These are phyloP conservation scores for Rhabdomys pumilio DNA, from an alignment of 2,797 vertebrate genomes.

Conservation along the genomic window DNA sequence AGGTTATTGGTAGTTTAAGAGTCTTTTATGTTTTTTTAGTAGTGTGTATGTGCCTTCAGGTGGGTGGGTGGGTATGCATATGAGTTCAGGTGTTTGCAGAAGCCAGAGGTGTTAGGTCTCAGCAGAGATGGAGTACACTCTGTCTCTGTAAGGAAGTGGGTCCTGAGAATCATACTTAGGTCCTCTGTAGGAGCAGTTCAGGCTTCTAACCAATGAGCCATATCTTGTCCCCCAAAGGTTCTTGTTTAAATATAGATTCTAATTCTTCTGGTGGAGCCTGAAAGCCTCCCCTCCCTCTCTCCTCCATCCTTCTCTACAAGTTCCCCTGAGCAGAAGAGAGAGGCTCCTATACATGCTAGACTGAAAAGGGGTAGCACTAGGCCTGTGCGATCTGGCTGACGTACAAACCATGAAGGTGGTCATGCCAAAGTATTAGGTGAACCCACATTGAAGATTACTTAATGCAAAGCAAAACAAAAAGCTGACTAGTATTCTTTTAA, in stretches of 20 bases:
- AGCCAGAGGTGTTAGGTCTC: neutral
- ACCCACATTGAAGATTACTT: neutral
- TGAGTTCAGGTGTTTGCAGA: neutral
- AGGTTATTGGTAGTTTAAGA: neutral
- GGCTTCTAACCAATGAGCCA: neutral
- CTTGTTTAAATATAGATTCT: slow-evolving; percentile 38
- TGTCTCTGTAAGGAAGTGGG: neutral
- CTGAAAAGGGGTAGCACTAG: neutral
- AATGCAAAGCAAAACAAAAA: neutral
- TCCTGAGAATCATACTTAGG: neutral
- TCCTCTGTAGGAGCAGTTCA: neutral
- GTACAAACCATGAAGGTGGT: neutral
- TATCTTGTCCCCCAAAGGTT: neutral
- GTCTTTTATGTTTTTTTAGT: neutral
- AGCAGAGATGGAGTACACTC: neutral
- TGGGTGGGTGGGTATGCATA: neutral
- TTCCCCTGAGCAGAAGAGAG: neutral
- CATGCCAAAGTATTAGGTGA: neutral
- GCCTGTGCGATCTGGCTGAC: neutral
- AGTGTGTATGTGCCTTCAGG: neutral
- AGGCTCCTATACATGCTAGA: neutral
- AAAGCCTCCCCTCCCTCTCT: neutral
- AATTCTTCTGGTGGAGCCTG: neutral
- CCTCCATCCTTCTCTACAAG: neutral
- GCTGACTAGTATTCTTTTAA: neutral